Evolutionary conservation across 2,888 invertebrate genomes (phyloP).

Genomic region (Geotrupes spiniger): DNA sequence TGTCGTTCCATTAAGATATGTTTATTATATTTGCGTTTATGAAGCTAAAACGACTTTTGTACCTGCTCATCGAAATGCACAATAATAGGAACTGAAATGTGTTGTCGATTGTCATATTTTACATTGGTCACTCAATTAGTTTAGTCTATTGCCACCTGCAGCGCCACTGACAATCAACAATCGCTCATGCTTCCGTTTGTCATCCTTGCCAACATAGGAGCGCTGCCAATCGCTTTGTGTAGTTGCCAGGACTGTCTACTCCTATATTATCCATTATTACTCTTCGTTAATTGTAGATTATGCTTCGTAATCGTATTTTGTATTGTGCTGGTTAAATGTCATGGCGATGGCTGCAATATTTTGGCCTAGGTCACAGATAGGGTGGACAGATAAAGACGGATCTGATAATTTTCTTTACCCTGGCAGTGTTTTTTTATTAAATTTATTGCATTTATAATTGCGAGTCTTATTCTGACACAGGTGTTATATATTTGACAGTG

Average conservation of each 20-base stretch:
- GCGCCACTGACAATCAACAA: slow-evolving; percentile 43
- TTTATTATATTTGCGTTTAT: too few species aligned
- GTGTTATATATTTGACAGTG: too few species aligned
- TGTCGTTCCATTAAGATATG: too few species aligned
- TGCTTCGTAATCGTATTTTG: slow-evolving; percentile 25
- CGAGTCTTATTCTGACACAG: too few species aligned
- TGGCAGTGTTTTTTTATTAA: too few species aligned
- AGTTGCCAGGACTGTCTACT: slow-evolving; percentile 30
- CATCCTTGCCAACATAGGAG: slow-evolving; percentile 28
- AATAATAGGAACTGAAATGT: background rate
- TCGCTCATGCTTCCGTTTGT: slow-evolving; percentile 44
- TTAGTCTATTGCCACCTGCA: slow-evolving; percentile 37
- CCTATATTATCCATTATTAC: slow-evolving; percentile 31
- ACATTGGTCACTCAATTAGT: slow-evolving; percentile 43
- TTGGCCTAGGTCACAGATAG: background rate
- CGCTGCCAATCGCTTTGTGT: slow-evolving; percentile 32
- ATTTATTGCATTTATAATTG: too few species aligned
- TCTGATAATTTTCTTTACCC: slow-evolving; percentile 1
- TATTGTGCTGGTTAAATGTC: slow-evolving; percentile 4
- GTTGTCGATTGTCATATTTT: slow-evolving; percentile 25
- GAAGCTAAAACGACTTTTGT: background rate
- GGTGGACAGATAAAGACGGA: background rate
- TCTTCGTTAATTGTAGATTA: slow-evolving; percentile 31
- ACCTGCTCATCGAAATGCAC: background rate
- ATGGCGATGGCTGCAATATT: slow-evolving; percentile 1